Evolutionary conservation across 2,797 vertebrate species (phyloP), one percentile per base, ranked within the genome.

Genomic region (Eidolon dupreanum): DNA sequence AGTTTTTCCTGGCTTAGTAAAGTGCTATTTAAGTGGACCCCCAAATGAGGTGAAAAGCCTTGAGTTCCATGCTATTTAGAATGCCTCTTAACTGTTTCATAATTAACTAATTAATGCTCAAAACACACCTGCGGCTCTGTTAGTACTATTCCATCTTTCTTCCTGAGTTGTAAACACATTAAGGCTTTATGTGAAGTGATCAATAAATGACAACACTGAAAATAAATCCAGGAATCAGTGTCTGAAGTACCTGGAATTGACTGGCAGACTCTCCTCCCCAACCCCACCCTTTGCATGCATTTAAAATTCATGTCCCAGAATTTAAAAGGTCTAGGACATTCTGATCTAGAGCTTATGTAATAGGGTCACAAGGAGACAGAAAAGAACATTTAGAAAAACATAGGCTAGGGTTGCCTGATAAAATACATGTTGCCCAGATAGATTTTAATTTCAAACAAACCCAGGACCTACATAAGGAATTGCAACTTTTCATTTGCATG

Each of bases 91-190:
- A 83, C 26, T 55, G 55, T 88, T 84, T 88, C 41, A 78, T 87
- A 97, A 97, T 94, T 89, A 85, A 86, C 66, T 90, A 94, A 97
- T 82, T 95, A 96, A 84, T 66, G 82, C 11, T 93, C 81, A 84
- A 79, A 93, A 95, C 82, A 87, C 70, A 96, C 65, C 92, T 84
- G 85, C 6, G 19, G 59, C 53, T 66, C 36, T 53, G 24, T 63
- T 83, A 93, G 59, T 89, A 89, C 28, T 77, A 61, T 85, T 89
- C 70, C 87, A 95, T 87, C 87, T 59, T 78, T 88, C 38, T 90
- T 94, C 28, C 63, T 68, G 36, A 93, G 17, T 86, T 93, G 77
- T 38, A 90, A 95, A 93, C 46, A 88, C 88, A 93, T 96, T 94
- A 93, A 93, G 33, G 19, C 31, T 90, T 95, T 93, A 83, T 74